Conservation (phyloP, 2,888 invertebrate genomes). For the Eugnorisma glareosa region DNA sequence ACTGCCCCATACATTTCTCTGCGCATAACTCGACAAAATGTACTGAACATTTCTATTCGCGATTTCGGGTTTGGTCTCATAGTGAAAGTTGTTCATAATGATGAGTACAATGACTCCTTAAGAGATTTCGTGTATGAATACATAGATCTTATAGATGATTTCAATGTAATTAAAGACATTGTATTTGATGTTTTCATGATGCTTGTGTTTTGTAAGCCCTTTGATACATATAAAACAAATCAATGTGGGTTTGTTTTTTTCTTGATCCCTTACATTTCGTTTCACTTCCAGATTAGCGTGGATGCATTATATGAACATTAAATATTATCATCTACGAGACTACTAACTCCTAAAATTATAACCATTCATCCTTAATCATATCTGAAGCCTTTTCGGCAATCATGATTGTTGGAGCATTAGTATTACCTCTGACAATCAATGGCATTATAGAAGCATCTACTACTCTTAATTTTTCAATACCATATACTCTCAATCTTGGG, state of each 20-base stretch:
- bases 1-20: no score
- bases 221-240: background rate
- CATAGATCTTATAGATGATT: no score
- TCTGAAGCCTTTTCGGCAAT: slow-evolving; percentile 96
- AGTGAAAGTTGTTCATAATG: no score
- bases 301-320: slow-evolving; percentile 11
- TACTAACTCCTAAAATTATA: slow-evolving; percentile 51
- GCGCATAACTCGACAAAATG: no score
- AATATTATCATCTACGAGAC: background rate
- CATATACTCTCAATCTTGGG: slow-evolving; percentile 91
- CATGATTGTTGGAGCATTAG: slow-evolving; percentile 96
- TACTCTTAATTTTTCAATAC: slow-evolving; percentile 91
- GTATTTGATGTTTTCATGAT: background rate
- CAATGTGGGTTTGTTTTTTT: background rate
- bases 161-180: no score
- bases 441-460: slow-evolving; percentile 93
- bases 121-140: no score
- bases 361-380: slow-evolving; percentile 92
- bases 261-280: background rate
- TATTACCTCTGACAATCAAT: slow-evolving; percentile 92
- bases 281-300: slow-evolving; percentile 15
- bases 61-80: no score
- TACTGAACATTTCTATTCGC: no score
- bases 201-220: background rate
- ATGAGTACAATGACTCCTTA: no score